Percentiles rank a stretch among this genome's conserved stretches.
phyloP scores from a whole-genome alignment of 1,140 invertebrate genomes.

The Drosophila yakuba region DNA sequence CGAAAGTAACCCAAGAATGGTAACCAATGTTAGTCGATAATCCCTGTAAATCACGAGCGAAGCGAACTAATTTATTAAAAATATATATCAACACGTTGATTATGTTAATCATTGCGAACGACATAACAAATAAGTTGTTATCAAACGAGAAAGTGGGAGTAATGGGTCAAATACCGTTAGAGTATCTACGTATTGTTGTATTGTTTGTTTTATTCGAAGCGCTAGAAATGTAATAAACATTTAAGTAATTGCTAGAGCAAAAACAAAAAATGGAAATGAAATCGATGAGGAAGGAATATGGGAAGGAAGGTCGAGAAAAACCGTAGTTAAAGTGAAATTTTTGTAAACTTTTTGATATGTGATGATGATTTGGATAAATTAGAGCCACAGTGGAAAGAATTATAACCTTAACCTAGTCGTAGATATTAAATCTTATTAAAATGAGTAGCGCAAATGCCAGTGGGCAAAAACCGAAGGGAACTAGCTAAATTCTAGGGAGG shows the following conservation, averaged over 20 bases:
- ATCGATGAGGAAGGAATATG: background rate
- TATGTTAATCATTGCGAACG: conserved; percentile 63
- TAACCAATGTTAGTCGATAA: conserved; percentile 49
- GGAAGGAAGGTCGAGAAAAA: background rate
- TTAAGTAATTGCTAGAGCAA: conserved; percentile 31
- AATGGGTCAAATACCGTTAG: conserved; percentile 18
- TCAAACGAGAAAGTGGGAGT: conserved; percentile 19
- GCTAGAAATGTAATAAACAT: conserved; percentile 60
- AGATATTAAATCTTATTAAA: conserved; percentile 66
- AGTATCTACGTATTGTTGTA: conserved; percentile 69
- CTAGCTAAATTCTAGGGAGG: conserved; percentile 48
- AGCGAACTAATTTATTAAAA: conserved; percentile 32
- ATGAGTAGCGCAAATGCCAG: conserved; percentile 52
- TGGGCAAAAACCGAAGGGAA: conserved; percentile 24
- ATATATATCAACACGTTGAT: conserved; percentile 71
- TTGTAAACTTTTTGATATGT: conserved; percentile 84
- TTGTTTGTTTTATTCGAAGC: conserved; percentile 70
- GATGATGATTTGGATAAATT: conserved; percentile 81
- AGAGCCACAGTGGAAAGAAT: conserved; percentile 57
- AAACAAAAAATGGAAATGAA: conserved; percentile 27
- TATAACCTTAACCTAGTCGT: conserved; percentile 65
- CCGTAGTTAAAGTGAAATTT: conserved; percentile 72
- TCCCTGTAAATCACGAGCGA: conserved; percentile 34
- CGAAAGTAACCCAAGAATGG: conserved; percentile 19
- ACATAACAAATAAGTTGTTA: conserved; percentile 70